Conservation (phyloP, 2,888 invertebrate species). For the Lymantria dispar region DNA sequence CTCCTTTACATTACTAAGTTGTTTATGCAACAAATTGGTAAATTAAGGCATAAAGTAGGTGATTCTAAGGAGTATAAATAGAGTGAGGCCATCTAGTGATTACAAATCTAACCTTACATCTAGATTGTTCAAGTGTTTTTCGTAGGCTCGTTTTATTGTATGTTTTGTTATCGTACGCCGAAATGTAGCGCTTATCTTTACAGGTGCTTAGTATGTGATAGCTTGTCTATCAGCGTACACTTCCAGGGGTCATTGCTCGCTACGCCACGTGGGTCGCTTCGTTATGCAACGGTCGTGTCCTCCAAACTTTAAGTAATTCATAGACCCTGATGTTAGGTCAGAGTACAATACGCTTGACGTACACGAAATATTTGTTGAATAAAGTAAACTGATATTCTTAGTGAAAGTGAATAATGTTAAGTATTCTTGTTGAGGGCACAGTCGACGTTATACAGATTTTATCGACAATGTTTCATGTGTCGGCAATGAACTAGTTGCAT, state of each 20-base stretch:
- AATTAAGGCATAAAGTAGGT: conserved; percentile 57
- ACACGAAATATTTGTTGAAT: conserved; percentile 13
- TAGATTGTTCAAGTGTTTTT: conserved; percentile 41
- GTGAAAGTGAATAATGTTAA: conserved; percentile 55
- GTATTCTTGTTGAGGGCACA: conserved; percentile 40
- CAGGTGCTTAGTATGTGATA: conserved; percentile 53
- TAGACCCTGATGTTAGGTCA: conserved; percentile 41
- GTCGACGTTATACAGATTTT: conserved; percentile 43
- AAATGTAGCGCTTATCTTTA: conserved; percentile 57
- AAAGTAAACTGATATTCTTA: conserved; percentile 23
- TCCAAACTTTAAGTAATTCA: conserved; percentile 39
- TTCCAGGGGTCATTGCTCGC: conserved; percentile 64
- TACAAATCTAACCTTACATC: conserved; percentile 35
- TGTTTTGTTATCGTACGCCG: conserved; percentile 51
- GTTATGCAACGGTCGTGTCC: conserved; percentile 58
- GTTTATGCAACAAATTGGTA: conserved; percentile 76
- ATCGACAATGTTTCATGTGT: conserved; percentile 51
- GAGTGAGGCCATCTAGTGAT: conserved; percentile 43
- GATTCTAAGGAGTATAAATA: conserved; percentile 60
- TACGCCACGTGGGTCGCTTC: conserved; percentile 65
- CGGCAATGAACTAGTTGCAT: conserved; percentile 51
- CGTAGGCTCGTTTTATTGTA: conserved; percentile 25
- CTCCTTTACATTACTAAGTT: conserved; percentile 73
- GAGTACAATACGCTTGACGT: conserved; percentile 14
- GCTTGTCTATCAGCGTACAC: conserved; percentile 59